Conservation (phyloP, 2,797 vertebrate species). For the Enteromius afrohamiltoni region DNA sequence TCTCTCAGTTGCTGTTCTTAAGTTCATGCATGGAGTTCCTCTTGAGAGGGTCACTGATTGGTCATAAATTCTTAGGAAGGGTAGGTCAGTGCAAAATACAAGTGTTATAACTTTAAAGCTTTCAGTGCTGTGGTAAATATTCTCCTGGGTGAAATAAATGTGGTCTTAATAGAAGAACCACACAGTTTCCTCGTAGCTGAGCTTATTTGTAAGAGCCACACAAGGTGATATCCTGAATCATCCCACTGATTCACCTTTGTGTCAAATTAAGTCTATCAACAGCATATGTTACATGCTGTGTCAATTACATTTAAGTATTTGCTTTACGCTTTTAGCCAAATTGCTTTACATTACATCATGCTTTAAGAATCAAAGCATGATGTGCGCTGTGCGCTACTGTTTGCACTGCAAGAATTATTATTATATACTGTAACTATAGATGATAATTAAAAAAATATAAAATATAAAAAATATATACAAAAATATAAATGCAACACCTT, state of each 20-base stretch:
- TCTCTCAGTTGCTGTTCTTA: constrained; percentile 10
- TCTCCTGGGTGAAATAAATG: constrained; percentile 28
- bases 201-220: constrained; percentile 14
- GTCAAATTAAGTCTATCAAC: not conserved
- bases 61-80: constrained; percentile 24
- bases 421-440: not conserved
- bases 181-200: not conserved
- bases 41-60: constrained; percentile 41
- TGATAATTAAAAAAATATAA: too few relatives aligned
- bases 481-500: too few relatives aligned
- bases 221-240: constrained; percentile 1
- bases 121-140: constrained; percentile 30
- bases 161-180: constrained; percentile 28
- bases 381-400: too few relatives aligned
- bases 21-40: constrained; percentile 39
- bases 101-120: constrained; percentile 24
- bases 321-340: not conserved
- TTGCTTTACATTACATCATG: not conserved
- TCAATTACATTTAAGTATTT: not conserved
- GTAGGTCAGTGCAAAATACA: constrained; percentile 33
- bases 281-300: not conserved
- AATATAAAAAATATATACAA: too few relatives aligned
- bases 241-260: not conserved
- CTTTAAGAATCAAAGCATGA: not conserved
- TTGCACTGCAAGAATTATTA: not conserved